phyloP scores from a whole-genome alignment of 2,113 vertebrate genomes.

The Podiceps cristatus region DNA sequence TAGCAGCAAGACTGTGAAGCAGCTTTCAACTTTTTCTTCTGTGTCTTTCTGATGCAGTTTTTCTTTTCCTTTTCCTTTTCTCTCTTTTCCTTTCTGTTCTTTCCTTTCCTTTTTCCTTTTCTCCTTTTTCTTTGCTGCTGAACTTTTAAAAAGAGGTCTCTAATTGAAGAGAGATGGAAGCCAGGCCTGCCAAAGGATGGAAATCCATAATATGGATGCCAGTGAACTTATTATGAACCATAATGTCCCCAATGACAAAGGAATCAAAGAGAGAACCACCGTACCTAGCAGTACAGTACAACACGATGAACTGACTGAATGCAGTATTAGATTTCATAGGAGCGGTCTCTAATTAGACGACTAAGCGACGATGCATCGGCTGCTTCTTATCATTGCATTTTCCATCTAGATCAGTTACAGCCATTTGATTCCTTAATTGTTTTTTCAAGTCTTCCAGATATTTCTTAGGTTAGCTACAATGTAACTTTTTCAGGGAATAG shows the following conservation, averaged over 20 bases:
- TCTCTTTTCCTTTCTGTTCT: slow-evolving; percentile 64
- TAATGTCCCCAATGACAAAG: slow-evolving; percentile 81
- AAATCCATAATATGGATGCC: slow-evolving; percentile 93
- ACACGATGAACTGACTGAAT: slow-evolving; percentile 78
- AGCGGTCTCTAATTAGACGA: slow-evolving; percentile 82
- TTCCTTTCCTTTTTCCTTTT: slow-evolving; percentile 67
- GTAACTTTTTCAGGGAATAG: slow-evolving; percentile 91
- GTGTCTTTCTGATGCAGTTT: slow-evolving; percentile 73
- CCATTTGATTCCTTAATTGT: slow-evolving; percentile 87
- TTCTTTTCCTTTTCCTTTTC: slow-evolving; percentile 53
- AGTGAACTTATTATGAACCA: slow-evolving; percentile 84
- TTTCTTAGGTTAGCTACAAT: slow-evolving; percentile 86
- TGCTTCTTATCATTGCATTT: slow-evolving; percentile 84
- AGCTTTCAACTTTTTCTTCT: slow-evolving; percentile 81
- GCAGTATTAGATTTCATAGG: slow-evolving; percentile 84
- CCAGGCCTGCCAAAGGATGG: slow-evolving; percentile 97
- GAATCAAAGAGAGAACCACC: slow-evolving; percentile 80
- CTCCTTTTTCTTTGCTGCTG: slow-evolving; percentile 46
- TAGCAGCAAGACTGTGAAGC: slow-evolving; percentile 86
- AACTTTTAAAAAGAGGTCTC: slow-evolving; percentile 79
- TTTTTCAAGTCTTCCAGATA: slow-evolving; percentile 92
- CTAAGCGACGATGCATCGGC: slow-evolving; percentile 79
- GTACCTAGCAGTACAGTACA: slow-evolving; percentile 78
- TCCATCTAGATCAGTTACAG: slow-evolving; percentile 86
- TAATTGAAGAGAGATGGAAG: slow-evolving; percentile 88